Base-by-base conservation (phyloP, 2,113 vertebrate genomes). In the Thomomys bottae region DNA sequence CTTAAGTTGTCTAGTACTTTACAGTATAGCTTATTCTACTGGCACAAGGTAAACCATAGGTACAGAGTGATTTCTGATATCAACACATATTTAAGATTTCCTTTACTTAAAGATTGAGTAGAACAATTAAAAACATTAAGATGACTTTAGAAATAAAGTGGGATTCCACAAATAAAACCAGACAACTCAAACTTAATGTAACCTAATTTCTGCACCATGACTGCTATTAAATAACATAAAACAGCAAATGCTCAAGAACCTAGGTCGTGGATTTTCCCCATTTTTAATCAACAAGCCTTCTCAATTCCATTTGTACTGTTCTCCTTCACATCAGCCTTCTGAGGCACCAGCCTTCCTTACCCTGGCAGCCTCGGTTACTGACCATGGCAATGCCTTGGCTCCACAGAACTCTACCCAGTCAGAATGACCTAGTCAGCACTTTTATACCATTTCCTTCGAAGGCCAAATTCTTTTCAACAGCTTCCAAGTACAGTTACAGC, bases 121-220 rank as follows among this genome's bases (percentile, higher is more conserved):
- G 3, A 91, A 83, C 59, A 91, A 54, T 20, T 83, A 67, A 91
- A 77, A 86, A 76, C 4, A 84, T 78, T 59, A 79, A 8, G 23
- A 34, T 45, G 57, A 77, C 34, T 83, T 83, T 70, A 79, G 83
- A 89, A 91, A 15, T 15, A 93, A 95, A 90, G 79, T 3, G 11
- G 11, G 64, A n/a, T 34, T 64, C 30, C 30, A 34, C 42, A 84
- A 75, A 30, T 75, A 84, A 71, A 71, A 3, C 8, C 5, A 82
- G 32, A 21, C 23, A 72, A 32, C 59, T 72, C 68, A 67, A 72
- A 92, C 64, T 78, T 34, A 54, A 38, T 14, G 57, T 84, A 90
- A 57, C 6, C 20, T 54, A 42, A 38, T 68, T 79, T 93, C 70
- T 42, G 72, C 67, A 61, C 23, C 24, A n/a, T 6, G 78, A 36